These are phyloP conservation scores for Leptinotarsa juncta DNA, from an alignment of 2,888 invertebrate genomes.

Conservation along the genomic window DNA sequence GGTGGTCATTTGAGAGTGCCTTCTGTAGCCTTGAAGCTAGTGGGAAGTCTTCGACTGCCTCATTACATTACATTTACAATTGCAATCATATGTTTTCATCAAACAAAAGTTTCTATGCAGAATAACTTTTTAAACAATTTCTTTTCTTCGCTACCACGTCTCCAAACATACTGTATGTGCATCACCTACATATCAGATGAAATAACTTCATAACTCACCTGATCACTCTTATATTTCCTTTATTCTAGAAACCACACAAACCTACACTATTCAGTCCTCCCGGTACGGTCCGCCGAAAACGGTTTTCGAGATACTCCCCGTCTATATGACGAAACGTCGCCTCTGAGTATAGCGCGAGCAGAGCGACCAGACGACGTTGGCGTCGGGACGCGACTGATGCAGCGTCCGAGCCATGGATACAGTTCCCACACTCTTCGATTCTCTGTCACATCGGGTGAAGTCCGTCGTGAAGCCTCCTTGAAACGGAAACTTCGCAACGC, in stretches of 20 bases:
- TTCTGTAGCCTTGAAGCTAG: no score
- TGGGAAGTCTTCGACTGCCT: no score
- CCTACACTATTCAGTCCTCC: not conserved
- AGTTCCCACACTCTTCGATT: conserved; percentile 9
- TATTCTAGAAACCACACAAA: not conserved
- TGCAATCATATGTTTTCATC: no score
- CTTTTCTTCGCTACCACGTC: no score
- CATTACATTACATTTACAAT: no score
- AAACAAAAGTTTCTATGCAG: no score
- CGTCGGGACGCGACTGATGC: conserved; percentile 28
- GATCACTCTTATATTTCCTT: not conserved
- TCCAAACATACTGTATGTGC: no score
- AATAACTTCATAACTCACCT: not conserved
- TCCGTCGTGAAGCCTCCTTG: conserved; percentile 1
- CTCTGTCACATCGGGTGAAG: conserved; percentile 1
- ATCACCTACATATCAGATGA: no score
- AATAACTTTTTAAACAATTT: no score
- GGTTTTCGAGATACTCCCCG: not conserved
- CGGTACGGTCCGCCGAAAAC: not conserved
- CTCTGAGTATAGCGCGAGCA: not conserved
- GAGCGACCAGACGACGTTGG: conserved; percentile 12
- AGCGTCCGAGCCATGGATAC: conserved; percentile 19
- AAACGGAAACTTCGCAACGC: conserved; percentile 10
- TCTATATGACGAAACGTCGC: not conserved
- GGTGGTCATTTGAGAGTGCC: no score